These are phyloP conservation scores for Exocentrus adspersus DNA, from an alignment of 2,888 invertebrate species.

Conservation along the genomic window DNA sequence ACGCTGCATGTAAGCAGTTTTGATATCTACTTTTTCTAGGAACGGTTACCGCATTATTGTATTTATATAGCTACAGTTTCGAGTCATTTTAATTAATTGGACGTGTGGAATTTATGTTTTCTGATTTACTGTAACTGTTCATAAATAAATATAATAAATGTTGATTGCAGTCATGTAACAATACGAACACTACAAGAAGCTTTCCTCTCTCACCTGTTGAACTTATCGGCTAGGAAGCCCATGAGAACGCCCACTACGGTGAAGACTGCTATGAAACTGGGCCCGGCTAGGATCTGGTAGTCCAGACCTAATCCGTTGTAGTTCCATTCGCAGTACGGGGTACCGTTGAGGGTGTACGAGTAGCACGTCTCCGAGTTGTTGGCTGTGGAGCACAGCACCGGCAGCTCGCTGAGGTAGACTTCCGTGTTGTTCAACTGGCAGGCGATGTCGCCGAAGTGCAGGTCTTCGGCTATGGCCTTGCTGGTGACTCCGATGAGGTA, in stretches of 20 bases:
- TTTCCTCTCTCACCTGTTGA: slow-evolving; percentile 63
- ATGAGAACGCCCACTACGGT: slow-evolving; percentile 88
- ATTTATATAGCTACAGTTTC: too few relatives aligned
- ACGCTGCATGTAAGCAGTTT: too few relatives aligned
- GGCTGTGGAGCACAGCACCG: slow-evolving; percentile 67
- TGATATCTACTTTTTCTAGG: too few relatives aligned
- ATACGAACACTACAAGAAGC: too few relatives aligned
- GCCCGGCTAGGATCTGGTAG: slow-evolving; percentile 92
- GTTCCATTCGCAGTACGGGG: slow-evolving; percentile 88
- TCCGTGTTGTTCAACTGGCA: slow-evolving; percentile 80
- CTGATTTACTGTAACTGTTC: too few relatives aligned
- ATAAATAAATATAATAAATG: neutral
- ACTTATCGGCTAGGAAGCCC: slow-evolving; percentile 84
- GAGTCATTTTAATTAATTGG: too few relatives aligned
- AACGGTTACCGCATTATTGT: too few relatives aligned
- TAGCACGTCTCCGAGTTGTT: slow-evolving; percentile 68
- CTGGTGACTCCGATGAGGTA: slow-evolving; percentile 90
- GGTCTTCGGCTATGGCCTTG: slow-evolving; percentile 84
- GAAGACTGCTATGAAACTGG: slow-evolving; percentile 91
- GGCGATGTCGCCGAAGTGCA: slow-evolving; percentile 87
- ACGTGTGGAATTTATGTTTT: too few relatives aligned
- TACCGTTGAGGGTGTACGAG: slow-evolving; percentile 74
- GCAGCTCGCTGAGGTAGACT: slow-evolving; percentile 65
- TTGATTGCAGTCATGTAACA: neutral
- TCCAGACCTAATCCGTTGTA: slow-evolving; percentile 92